Base-by-base conservation (phyloP, 2,113 vertebrate genomes). In the Falcunculus frontatus region DNA sequence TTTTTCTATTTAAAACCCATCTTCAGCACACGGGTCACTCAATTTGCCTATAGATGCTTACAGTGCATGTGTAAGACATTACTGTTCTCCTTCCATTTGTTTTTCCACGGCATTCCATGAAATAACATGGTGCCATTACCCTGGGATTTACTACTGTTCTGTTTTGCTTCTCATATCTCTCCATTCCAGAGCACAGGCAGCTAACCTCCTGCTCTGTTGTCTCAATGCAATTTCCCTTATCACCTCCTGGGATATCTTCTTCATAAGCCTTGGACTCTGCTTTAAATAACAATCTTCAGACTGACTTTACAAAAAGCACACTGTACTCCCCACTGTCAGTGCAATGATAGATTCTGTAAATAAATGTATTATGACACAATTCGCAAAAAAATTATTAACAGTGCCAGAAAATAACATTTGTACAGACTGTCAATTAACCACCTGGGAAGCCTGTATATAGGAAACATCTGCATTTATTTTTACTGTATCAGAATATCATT, bases 181-280 rank as follows among this genome's bases (percentile, higher is more conserved):
- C 62, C 4, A 0, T 73, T 79, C 46, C 88, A 95, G 89, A 93
- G 26, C 0, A 0, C 50, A 80, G 76, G 73, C 88, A 91, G 68
- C 68, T 75, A 89, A 94, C 84, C 75, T 81, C n/a, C 76, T 76
- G 69, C 79, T 96, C 74, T 72, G 64, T 74, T 93, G 73, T 72
- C 93, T 91, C 76, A 90, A 27, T 90, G 82, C 70, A 95, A 74
- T 95, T 94, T 96, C 79, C 74, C 70, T 95, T 91, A 95, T 91
- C 95, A 77, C 76, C 90, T 94, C 67, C 16, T 25, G 86, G 68
- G 75, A 96, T 76, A 57, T 59, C 75, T 69, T 44, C 84, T 83
- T 80, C 0, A 0, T 35, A 79, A 83, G 92, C 39, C 64, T 93
- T 80, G 92, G 89, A 84, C 64, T 89, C 79, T 92, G 72, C 76